Evolutionary conservation across 2,888 invertebrate genomes (phyloP), one percentile per base, ranked within the genome.

Genomic region (Drosophila emarginata): DNA sequence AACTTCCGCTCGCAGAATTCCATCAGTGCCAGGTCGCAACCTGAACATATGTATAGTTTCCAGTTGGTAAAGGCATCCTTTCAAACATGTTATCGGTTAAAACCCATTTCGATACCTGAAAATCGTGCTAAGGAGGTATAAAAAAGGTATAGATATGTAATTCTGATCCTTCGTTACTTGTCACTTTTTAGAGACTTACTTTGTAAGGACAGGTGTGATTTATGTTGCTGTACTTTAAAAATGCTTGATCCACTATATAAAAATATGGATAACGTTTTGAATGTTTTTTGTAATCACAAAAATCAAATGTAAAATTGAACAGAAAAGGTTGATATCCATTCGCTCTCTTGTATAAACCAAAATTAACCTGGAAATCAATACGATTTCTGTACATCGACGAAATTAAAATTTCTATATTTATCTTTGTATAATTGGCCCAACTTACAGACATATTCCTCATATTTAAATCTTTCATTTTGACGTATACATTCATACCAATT

Each of bases 131-230:
- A 0, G 4, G 36, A 4, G 6, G 7, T 4, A 12, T 9, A 11
- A 32, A 32, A 1, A n/a, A 9, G n/a, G n/a, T n/a, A n/a, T n/a
- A n/a, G n/a, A n/a, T n/a, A n/a, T n/a, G n/a, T n/a, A n/a, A n/a
- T n/a, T n/a, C n/a, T n/a, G n/a, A n/a, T n/a, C n/a, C n/a, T n/a
- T n/a, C n/a, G n/a, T n/a, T n/a, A n/a, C n/a, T n/a, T n/a, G n/a
- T n/a, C n/a, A 32, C 1, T 2, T 32, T 32, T 2, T 32, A 5
- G 2, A 1, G 6, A 26, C 26, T 26, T 14, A 57, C 68, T 36
- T 52, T 37, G 18, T 67, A 69, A 0, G 67, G 68, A 6, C 68
- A 67, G 12, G 15, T 69, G 11, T 61, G 67, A 61, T 67, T 69
- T 3, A 54, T 6, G 36, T 32, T 54, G 2, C 54, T 54, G 12